phyloP scores from a whole-genome alignment of 2,113 vertebrate genomes.

The Caranx melampygus region DNA sequence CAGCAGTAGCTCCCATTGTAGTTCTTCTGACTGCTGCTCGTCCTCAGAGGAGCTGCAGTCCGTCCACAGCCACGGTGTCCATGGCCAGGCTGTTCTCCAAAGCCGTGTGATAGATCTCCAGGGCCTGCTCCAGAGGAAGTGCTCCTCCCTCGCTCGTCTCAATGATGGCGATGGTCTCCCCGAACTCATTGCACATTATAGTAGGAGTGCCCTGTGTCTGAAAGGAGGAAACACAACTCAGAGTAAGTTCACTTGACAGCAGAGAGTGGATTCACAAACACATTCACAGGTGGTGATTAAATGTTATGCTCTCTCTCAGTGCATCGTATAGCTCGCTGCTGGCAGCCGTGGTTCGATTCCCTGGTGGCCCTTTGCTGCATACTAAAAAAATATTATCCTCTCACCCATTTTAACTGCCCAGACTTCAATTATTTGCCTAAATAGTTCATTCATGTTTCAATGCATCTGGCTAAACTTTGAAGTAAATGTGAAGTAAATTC shows the following conservation, averaged over 20 bases:
- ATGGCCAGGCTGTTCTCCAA: slow-evolving; percentile 86
- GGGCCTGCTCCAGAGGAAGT: slow-evolving; percentile 87
- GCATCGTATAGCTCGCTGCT: no score
- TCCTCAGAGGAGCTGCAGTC: slow-evolving; percentile 81
- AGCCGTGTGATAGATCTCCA: slow-evolving; percentile 87
- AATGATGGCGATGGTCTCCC: slow-evolving; percentile 92
- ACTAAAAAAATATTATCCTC: neutral
- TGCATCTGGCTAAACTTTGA: neutral
- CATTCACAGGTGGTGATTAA: neutral
- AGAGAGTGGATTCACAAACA: neutral
- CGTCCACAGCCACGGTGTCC: slow-evolving; percentile 79
- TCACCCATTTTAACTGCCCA: neutral
- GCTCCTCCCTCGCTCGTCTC: slow-evolving; percentile 85
- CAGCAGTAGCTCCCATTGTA: neutral
- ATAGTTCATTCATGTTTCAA: neutral
- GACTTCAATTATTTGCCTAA: neutral
- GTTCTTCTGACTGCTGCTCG: neutral
- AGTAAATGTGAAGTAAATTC: no score
- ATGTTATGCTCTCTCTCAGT: neutral
- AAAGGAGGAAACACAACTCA: neutral
- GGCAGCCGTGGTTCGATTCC: no score
- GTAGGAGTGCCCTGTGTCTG: slow-evolving; percentile 81
- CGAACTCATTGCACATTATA: slow-evolving; percentile 92
- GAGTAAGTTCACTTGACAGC: neutral
- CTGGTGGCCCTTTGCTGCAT: no score